Evolutionary conservation across 2,113 vertebrate species (phyloP).

Genomic region (Cichladusa arquata): DNA sequence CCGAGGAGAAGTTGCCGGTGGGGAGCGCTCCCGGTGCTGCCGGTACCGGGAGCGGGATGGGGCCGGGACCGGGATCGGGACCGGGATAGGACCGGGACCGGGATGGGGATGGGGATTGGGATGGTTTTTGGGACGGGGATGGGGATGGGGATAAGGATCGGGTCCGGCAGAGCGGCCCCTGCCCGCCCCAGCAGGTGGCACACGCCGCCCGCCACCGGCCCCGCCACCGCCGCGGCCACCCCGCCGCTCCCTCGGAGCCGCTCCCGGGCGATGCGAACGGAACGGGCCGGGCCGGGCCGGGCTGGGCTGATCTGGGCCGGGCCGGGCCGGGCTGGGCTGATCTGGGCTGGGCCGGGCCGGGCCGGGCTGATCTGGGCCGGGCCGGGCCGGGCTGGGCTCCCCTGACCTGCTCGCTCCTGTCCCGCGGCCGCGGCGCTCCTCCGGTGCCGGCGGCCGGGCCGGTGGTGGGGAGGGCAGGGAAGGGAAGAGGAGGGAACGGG

Average conservation of each 20-base stretch:
- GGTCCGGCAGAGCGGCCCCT: background rate
- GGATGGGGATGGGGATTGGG: background rate
- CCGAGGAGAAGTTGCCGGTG: background rate
- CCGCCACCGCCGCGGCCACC: no score
- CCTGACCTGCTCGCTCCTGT: background rate
- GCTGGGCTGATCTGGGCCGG: no score
- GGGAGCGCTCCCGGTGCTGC: background rate
- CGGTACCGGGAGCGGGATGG: rapidly evolving
- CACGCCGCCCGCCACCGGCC: background rate
- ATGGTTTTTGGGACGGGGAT: no score
- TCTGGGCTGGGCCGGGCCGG: background rate
- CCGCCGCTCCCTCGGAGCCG: background rate
- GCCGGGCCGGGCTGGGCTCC: background rate
- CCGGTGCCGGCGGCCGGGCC: background rate
- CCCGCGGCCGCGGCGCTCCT: background rate
- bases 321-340: background rate
- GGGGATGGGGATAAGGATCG: rapidly evolving
- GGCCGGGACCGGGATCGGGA: rapidly evolving
- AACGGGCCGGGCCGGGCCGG: background rate
- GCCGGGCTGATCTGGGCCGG: no score
- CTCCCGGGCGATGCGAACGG: background rate
- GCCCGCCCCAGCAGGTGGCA: background rate
- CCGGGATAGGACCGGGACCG: background rate
- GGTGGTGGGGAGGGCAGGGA: background rate
- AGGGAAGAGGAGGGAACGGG: background rate